Base-by-base conservation (phyloP, 2,113 vertebrate species). In the Rutilus rutilus region DNA sequence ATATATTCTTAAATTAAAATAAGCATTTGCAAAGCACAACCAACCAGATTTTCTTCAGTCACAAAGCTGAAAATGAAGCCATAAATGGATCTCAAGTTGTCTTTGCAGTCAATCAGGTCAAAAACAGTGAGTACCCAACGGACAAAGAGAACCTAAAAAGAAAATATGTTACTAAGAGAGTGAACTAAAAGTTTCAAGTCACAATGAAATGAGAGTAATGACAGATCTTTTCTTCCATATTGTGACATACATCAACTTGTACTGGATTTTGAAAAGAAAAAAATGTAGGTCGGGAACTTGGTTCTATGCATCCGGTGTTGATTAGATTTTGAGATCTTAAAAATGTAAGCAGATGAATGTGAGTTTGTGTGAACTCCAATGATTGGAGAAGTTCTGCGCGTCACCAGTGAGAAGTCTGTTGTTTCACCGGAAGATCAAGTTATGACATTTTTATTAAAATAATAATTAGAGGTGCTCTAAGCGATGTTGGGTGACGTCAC, bases 81-180 rank as follows among this genome's bases (percentile, higher is more conserved):
- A 89, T 99, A 99, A 74, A 99, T 93, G 1, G 96, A 94, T 88
- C 92, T 93, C 83, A 99, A 88, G 23, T 96, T 89, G 21, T 98
- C 96, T 89, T 97, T 99, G 54, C 85, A 90, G 76, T 98, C 95
- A 85, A 98, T 96, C 91, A 97, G 95, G 94, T 99, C 97, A 94
- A 98, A 99, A 87, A 98, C 25, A 1, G 97, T 96, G 88, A 99
- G 93, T 23, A 98, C 90, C 98, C 98, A 99, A 88, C 94, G 96
- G 78, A 98, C 89, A 90, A 99, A 99, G 82, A 98, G 91, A 89
- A 96, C 25, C 98, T 99, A 85, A 36, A 87, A 83, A 79, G 33
- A 27, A 73, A 67, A 54, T 7, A 77, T 17, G 19, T 78, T 78
- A 69, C 9, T 54, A 3, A 2, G 27, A 83, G 36, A 3, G 1